Evolutionary conservation across 2,888 invertebrate genomes (phyloP).

Genomic region (Adelognathus sp.): DNA sequence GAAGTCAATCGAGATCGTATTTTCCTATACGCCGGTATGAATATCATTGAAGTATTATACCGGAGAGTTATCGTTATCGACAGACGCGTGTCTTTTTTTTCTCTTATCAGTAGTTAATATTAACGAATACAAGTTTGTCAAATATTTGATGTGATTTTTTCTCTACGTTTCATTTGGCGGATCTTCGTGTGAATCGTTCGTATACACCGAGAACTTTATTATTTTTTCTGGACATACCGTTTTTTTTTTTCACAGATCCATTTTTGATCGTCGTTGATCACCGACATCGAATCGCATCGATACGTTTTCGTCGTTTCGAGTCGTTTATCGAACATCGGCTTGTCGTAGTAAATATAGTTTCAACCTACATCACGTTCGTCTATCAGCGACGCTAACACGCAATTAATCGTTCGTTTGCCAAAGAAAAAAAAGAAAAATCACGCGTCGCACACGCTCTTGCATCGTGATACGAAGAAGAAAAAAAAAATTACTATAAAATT

Average conservation of each 20-base stretch:
- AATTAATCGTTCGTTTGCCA: neutral
- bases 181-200: conserved; percentile 44
- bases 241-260: conserved; percentile 17
- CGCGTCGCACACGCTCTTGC: conserved; percentile 15
- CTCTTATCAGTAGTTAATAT: conserved; percentile 58
- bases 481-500: neutral
- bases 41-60: conserved; percentile 57
- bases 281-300: conserved; percentile 62
- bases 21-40: conserved; percentile 36
- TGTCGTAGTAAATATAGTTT: conserved; percentile 53
- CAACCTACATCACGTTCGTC: conserved; percentile 3
- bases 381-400: conserved; percentile 3
- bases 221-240: too few relatives aligned
- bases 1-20: conserved; percentile 45
- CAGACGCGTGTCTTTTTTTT: conserved; percentile 42
- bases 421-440: neutral
- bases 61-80: conserved; percentile 38
- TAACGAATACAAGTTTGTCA: conserved; percentile 65
- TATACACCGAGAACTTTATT: conserved; percentile 40
- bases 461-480: conserved; percentile 1
- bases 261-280: conserved; percentile 51
- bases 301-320: conserved; percentile 36
- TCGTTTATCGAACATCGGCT: conserved; percentile 59
- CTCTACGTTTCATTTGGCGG: conserved; percentile 31
- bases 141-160: conserved; percentile 18